Evolutionary conservation across 2,113 vertebrate genomes (phyloP), one percentile per base, ranked within the genome.

Genomic region (Suricata suricatta): DNA sequence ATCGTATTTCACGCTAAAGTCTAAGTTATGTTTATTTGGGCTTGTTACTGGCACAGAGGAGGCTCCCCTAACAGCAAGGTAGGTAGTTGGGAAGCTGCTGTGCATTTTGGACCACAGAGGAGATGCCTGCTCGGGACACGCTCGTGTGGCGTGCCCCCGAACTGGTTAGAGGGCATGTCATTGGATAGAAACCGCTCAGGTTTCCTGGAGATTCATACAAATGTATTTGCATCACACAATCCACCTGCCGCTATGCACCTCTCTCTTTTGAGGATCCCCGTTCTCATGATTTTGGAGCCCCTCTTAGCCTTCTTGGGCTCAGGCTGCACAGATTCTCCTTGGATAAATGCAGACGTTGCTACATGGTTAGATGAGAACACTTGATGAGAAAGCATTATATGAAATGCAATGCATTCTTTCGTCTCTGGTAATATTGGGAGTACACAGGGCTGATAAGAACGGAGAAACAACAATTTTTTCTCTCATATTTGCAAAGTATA

Each of bases 71-170:
- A 35, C 83, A 96, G 96, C 21, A 80, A 97, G 96, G 92, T 92
- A 93, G 57, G 93, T 31, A 47, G 14, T 84, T 91, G 89, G 89
- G 98, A 93, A 94, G 94, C 96, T 95, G 50, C 6, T 33, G 38
- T 97, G 96, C 95, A 95, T 95, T 98, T 97, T 97, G 96, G 80
- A 98, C 95, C 84, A 88, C 71, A 90, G 90, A 97, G 96, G 97
- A 98, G 95, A 57, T 74, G 88, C 97, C 97, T 98, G 91, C 96
- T 97, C 97, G 95, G 97, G 92, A 74, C 38, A 47, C 44, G 44
- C 90, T 98, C 90, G 54, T 74, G 66, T 91, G 82, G 76, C 87
- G 52, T 98, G 97, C 94, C 98, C 76, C 63, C 16, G 17, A 54
- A 57, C 23, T n/a, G 21, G 23, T 79, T 35, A 74, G 69, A 80